Evolutionary conservation across 2,113 vertebrate genomes (phyloP).

Genomic region (Tetrax tetrax): DNA sequence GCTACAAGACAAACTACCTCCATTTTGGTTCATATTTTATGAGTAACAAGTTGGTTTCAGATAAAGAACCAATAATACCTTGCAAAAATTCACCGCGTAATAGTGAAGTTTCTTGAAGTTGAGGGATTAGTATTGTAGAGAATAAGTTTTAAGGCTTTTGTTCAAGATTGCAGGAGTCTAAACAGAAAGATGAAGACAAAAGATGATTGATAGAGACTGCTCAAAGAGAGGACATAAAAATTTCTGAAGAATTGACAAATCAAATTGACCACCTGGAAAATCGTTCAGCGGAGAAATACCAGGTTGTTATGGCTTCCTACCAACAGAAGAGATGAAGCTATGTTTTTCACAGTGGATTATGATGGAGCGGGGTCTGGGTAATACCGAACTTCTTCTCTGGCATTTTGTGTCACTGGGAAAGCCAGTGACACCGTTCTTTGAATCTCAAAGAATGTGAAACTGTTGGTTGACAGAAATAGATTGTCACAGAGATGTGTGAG

Average conservation of each 20-base stretch:
- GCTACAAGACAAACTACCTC: fast-evolving
- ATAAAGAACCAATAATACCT: neutral
- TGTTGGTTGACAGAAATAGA: slow-evolving; percentile 26
- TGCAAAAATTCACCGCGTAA: neutral
- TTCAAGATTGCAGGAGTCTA: neutral
- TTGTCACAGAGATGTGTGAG: slow-evolving; percentile 22
- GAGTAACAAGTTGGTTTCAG: neutral
- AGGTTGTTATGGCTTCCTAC: slow-evolving; percentile 42
- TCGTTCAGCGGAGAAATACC: slow-evolving; percentile 40
- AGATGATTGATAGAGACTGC: slow-evolving; percentile 13
- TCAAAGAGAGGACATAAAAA: slow-evolving; percentile 14
- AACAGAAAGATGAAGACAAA: slow-evolving; percentile 22
- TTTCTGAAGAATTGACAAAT: slow-evolving; percentile 50
- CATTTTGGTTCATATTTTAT: fast-evolving
- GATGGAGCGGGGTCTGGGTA: neutral
- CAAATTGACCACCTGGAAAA: slow-evolving; percentile 38
- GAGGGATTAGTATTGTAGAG: neutral
- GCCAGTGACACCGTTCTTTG: neutral
- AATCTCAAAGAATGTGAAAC: neutral
- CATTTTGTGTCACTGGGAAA: neutral
- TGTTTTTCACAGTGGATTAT: slow-evolving; percentile 59
- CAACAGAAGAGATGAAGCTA: neutral
- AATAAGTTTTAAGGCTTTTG: slow-evolving; percentile 15
- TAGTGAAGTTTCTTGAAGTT: neutral
- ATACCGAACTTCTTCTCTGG: slow-evolving; percentile 17